A percentile compares a stretch with the other conserved stretches of the same genome.
Conservation (phyloP, 37 sponge, comb jelly and placozoan species). For the Bolinopsis microptera region DNA sequence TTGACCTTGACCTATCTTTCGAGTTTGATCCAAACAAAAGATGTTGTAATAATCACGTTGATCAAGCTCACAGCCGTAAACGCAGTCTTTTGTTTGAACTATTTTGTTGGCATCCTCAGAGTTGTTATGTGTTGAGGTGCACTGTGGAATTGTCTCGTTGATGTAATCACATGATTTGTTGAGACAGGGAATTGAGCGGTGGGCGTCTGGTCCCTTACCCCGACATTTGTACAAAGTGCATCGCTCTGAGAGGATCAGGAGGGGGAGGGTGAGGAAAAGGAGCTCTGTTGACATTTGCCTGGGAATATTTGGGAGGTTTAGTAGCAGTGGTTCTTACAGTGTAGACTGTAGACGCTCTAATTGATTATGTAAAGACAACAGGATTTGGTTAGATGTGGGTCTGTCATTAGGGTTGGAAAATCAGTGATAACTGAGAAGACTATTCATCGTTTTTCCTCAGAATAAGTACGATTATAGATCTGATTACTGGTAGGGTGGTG, state of each 20-base stretch:
- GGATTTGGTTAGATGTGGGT: too few relatives aligned
- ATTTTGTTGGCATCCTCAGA: not conserved
- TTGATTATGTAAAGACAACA: too few relatives aligned
- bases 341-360: too few relatives aligned
- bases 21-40: not conserved
- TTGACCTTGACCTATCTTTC: not conserved
- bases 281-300: not conserved
- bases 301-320: too few relatives aligned
- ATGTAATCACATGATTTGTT: not conserved
- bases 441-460: too few relatives aligned
- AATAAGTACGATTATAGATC: too few relatives aligned
- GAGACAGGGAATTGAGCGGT: slow-evolving; percentile 14
- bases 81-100: not conserved
- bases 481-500: too few relatives aligned
- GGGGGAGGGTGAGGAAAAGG: not conserved
- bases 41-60: not conserved
- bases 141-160: not conserved
- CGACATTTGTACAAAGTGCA: not conserved
- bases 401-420: too few relatives aligned
- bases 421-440: too few relatives aligned
- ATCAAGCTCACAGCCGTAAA: not conserved
- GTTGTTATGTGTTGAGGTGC: not conserved
- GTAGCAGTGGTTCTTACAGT: too few relatives aligned
- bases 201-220: not conserved
- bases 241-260: not conserved